Percentiles rank a stretch among this genome's conserved stretches.
phyloP scores from a whole-genome alignment of 2,113 vertebrate species.

The Lates calcarifer region DNA sequence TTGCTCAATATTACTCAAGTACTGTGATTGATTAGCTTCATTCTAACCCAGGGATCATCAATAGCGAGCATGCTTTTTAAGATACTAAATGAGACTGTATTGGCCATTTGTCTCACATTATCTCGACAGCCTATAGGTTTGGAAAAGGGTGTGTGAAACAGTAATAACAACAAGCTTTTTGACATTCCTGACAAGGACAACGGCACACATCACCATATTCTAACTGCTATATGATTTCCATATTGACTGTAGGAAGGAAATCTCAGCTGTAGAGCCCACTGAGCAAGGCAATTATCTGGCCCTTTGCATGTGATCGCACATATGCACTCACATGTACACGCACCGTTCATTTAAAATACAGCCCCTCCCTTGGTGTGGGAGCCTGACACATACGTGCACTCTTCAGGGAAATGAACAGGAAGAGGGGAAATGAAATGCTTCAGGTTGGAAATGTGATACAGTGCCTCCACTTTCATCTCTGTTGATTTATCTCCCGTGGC shows the following conservation, averaged over 20 bases:
- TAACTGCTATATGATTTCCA: constrained; percentile 41
- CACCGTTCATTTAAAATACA: constrained; percentile 11
- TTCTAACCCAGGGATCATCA: constrained; percentile 7
- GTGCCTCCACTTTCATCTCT: constrained; percentile 53
- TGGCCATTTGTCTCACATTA: constrained; percentile 47
- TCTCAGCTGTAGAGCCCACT: constrained; percentile 32
- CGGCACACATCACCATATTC: neutral
- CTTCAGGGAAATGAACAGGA: constrained; percentile 60
- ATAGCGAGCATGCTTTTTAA: constrained; percentile 35
- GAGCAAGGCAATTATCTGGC: constrained; percentile 58
- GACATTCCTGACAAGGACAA: constrained; percentile 50
- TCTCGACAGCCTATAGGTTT: constrained; percentile 6
- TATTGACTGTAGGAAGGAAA: constrained; percentile 26
- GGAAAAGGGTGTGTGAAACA: constrained; percentile 14
- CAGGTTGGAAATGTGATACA: constrained; percentile 38
- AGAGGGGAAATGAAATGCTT: constrained; percentile 51
- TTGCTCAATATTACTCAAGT: constrained; percentile 58
- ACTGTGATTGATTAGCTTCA: constrained; percentile 53
- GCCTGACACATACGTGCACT: constrained; percentile 14
- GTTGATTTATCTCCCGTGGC: constrained; percentile 60
- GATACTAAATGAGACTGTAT: constrained; percentile 46
- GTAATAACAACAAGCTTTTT: constrained; percentile 1
- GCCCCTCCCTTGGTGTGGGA: neutral
- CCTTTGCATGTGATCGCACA: constrained; percentile 47
- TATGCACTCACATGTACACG: neutral